These are phyloP conservation scores for Ammodramus savannarum DNA, from an alignment of 2,113 vertebrate species.

Conservation along the genomic window DNA sequence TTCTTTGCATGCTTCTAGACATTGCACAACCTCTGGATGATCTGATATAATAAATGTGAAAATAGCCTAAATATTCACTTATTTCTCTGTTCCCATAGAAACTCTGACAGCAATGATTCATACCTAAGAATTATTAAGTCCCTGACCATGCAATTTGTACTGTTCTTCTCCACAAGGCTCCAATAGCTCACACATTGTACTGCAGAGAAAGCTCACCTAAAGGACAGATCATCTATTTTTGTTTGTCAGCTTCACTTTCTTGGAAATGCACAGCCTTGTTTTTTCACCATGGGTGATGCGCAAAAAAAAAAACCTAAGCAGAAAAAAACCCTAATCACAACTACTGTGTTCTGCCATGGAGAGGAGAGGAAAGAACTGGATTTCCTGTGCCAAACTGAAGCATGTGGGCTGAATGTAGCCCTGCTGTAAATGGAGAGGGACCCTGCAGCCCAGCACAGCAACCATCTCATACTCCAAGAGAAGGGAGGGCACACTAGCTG, in stretches of 20 bases:
- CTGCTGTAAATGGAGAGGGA: not conserved
- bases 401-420: accelerated
- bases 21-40: constrained; percentile 29
- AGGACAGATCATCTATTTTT: not conserved
- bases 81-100: constrained; percentile 57
- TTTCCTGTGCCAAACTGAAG: not conserved
- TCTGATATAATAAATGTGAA: constrained; percentile 16
- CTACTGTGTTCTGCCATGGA: not conserved
- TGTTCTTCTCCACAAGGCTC: not conserved
- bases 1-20: not conserved
- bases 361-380: not conserved
- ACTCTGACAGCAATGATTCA: constrained; percentile 40
- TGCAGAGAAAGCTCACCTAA: not conserved
- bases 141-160: not conserved
- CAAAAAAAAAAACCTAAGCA: not conserved
- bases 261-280: not conserved
- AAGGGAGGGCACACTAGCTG: not conserved
- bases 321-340: not conserved
- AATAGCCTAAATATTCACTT: constrained; percentile 44
- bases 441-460: not conserved
- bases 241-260: not conserved
- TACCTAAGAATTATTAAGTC: constrained; percentile 8
- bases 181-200: not conserved
- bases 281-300: not conserved
- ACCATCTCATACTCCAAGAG: accelerated